Percentiles rank a stretch among this genome's conserved stretches.
phyloP scores from a whole-genome alignment of 2,797 vertebrate genomes.

The Nannoperca australis region DNA sequence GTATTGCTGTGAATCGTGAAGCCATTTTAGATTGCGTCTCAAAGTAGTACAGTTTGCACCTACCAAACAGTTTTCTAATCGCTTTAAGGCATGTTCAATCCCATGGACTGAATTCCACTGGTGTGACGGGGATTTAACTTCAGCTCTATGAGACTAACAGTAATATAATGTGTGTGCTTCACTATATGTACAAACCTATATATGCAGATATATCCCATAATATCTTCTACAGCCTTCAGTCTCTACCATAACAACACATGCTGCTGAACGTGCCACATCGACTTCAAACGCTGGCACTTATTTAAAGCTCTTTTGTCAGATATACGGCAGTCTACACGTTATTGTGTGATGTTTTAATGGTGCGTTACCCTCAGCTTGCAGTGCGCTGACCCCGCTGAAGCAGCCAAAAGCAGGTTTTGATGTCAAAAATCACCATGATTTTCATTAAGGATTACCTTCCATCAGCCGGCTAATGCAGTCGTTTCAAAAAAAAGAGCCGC shows the following conservation, averaged over 20 bases:
- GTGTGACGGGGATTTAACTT: slow-evolving; percentile 7
- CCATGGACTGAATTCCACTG: background rate
- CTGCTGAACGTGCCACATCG: background rate
- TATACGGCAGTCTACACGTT: slow-evolving; percentile 16
- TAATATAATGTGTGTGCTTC: slow-evolving; percentile 14
- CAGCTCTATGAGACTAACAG: background rate
- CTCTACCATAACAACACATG: background rate
- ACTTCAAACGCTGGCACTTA: slow-evolving; percentile 18
- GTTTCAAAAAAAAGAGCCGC: slow-evolving; percentile 29
- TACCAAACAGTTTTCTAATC: background rate
- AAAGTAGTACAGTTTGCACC: background rate
- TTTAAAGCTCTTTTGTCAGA: slow-evolving; percentile 29
- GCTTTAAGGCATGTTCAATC: slow-evolving; percentile 30
- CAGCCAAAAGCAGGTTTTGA: slow-evolving; percentile 30
- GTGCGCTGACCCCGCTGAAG: slow-evolving; percentile 4
- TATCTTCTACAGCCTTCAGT: slow-evolving; percentile 8
- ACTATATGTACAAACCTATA: background rate
- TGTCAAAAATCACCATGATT: slow-evolving; percentile 20
- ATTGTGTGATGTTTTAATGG: slow-evolving; percentile 16
- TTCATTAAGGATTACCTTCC: slow-evolving; percentile 43
- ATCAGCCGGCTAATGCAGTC: slow-evolving; percentile 17
- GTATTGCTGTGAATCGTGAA: slow-evolving; percentile 30
- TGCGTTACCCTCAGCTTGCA: slow-evolving; percentile 7
- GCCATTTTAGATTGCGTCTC: slow-evolving; percentile 44
- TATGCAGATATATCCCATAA: background rate